Base-by-base conservation (phyloP, 2,888 invertebrate genomes). In the Alsophila aescularia region DNA sequence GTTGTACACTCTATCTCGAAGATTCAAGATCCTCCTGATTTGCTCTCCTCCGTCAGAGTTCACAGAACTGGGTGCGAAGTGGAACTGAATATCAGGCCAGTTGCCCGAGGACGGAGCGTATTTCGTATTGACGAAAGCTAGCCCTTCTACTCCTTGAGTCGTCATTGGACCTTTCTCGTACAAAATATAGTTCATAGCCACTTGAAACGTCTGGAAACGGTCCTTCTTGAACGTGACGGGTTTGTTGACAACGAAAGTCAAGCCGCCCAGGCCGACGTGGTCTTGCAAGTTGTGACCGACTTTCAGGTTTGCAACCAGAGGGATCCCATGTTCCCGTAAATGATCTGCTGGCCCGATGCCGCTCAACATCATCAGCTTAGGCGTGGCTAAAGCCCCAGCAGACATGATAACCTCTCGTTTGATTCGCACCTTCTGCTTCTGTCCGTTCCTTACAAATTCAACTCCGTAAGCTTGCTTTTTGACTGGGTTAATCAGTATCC, bases 291-390 rank as follows among this genome's bases (percentile, higher is more conserved):
- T 96, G 69, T 96, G 93, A 1, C 96, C 97, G 0, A 97, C 97
- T 70, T 95, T 95, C 0, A 96, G 80, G 79, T 97, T 94, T 1
- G 94, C 93, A 7, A 96, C 71, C 0, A 97, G 93, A 0, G 96
- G 95, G 59, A 98, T 96, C 4, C 93, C 93, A 60, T 95, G 93
- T 53, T 95, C 93, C 52, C 93, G 85, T 3, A 97, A 85, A 74
- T 97, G 96, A 10, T 96, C 95, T 2, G 93, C 93, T 0, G 96
- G 97, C 0, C 97, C 97, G 15, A 98, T 93, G 0, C 98, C 98
- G 48, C 97, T 97, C 7, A 98, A 79, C 97, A 98, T 97, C 63
- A 99, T 92, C 14, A 99, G 76, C 70, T 98, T 98, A 0, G 98
- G 98, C 2, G 96, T 95, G 47, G 96, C 96, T 31, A 99, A 94